Evolutionary conservation across 2,797 vertebrate genomes (phyloP), one percentile per base, ranked within the genome.

Genomic region (Parauchenoglanis ngamensis): DNA sequence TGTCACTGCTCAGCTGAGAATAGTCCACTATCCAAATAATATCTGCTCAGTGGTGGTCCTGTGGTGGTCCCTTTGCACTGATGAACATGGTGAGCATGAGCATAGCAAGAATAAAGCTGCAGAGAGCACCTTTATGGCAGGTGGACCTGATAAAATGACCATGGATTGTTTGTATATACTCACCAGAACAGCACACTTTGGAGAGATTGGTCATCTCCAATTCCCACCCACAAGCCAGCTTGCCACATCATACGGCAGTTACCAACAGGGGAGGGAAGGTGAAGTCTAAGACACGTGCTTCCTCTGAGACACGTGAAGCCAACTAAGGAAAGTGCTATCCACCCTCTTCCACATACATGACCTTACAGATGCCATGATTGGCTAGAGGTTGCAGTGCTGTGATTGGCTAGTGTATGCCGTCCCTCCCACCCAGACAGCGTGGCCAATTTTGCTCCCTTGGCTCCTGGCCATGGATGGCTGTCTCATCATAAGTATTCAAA

Each of bases 21-120:
- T 63, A 81, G 78, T 80, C 23, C 78, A 81, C 57, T 46, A 63
- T 28, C 35, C 57, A 81, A 44, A 81, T 46, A 63, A 63, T 63
- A 81, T 44, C 23, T 81, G 23, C 35, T 7, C 40, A n/a, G 35
- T n/a, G 6, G 11, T 63, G 40, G 35, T 46, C 57, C 57, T 63
- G 1, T n/a, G 35, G 6, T 81, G 57, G 40, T 81, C 23, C 40
- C 31, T 80, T 80, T 44, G 56, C 77, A 40, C 31, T 80, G 77
- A 80, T 80, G 56, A 21, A 80, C 57, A 81, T 46, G 40, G 79
- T 63, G 59, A 81, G 79, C 2, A 54, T 21, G 23, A 12, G 56
- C 56, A 80, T 59, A 40, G 25, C 31, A 59, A 46, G 7, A 80
- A 80, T 61, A 61, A 54, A 77, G 23, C 57, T 35, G 10, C 17